A percentile compares a stretch with the other conserved stretches of the same genome.
phyloP scores from a whole-genome alignment of 1,140 invertebrate genomes.

The Scaptomyza montana region DNA sequence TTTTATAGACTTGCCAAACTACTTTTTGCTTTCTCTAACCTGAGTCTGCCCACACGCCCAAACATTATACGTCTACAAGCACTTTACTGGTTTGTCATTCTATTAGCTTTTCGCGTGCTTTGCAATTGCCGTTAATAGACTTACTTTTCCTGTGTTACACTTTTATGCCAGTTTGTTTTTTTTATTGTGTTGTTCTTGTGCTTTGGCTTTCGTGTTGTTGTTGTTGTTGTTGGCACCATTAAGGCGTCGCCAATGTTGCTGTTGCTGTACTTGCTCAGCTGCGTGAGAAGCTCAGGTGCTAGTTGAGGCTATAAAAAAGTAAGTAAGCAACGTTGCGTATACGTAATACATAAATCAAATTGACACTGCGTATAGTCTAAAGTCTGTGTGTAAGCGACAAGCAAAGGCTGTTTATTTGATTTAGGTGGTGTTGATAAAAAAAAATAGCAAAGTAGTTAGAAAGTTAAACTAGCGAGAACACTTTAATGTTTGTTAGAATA shows the following conservation, averaged over 20 bases:
- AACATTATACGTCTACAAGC: slow-evolving; percentile 11
- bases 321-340: slow-evolving; percentile 61
- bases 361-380: slow-evolving; percentile 32
- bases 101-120: slow-evolving; percentile 81
- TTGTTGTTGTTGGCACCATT: slow-evolving; percentile 37
- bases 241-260: slow-evolving; percentile 31
- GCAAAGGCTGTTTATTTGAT: background rate
- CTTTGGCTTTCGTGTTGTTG: slow-evolving; percentile 4
- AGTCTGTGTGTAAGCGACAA: slow-evolving; percentile 8
- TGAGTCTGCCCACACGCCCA: background rate
- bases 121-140: slow-evolving; percentile 81
- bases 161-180: slow-evolving; percentile 14
- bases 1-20: slow-evolving; percentile 79
- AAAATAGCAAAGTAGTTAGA: background rate
- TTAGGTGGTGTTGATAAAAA: background rate
- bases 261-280: slow-evolving; percentile 62
- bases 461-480: background rate
- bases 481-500: too few relatives aligned
- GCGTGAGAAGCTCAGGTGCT: slow-evolving; percentile 55
- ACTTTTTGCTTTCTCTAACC: slow-evolving; percentile 34
- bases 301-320: slow-evolving; percentile 48
- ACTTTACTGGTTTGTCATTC: slow-evolving; percentile 63
- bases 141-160: slow-evolving; percentile 54
- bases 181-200: background rate
- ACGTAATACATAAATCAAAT: slow-evolving; percentile 58